Base-by-base conservation (phyloP, 2,888 invertebrate species). In the Sialis fuliginosa region DNA sequence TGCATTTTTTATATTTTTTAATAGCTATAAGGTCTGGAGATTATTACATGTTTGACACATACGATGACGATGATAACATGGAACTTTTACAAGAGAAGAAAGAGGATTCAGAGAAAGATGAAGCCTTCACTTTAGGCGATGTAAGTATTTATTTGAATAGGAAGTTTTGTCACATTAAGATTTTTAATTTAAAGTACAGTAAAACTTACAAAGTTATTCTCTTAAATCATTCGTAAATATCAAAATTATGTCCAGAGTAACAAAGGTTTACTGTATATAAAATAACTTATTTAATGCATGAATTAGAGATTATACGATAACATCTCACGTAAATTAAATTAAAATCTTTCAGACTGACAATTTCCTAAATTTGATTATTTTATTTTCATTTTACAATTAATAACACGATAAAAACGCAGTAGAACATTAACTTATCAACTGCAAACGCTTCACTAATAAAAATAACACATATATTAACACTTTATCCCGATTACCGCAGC, bases 1-100 rank as follows among this genome's bases (percentile, higher is more conserved):
- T 22, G 22, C 22, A 22, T 22, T 22, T 22, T 22, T 22, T 22
- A 5, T 42, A 8, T 2, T 35, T 35, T 37, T n/a, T 32, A 31
- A 10, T 70, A 98, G 98, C 97, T 45, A 84, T 97, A 49, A 81
- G 96, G 45, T 95, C 95, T 50, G 98, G 97, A 12, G 98, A 98
- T 68, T 97, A 98, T 69, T 97, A 95, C 69, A 93, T 98, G 92
- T 98, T 98, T 69, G 95, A 96, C 60, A 93, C 95, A 54, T 76
- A 86, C 59, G 84, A 85, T 57, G 85, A 86, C 54, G 84, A 85
- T 49, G 83, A 85, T 39, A 75, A 83, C 52, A 59, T 78, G 52
- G 81, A 79, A 52, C 56, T 80, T 12, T 32, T 35, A 7, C 30
- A 70, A 75, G 34, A 74, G 1, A 72, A 77, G 6, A 69, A 70